phyloP scores from a whole-genome alignment of 2,113 vertebrate genomes.

The Tor tambroides region DNA sequence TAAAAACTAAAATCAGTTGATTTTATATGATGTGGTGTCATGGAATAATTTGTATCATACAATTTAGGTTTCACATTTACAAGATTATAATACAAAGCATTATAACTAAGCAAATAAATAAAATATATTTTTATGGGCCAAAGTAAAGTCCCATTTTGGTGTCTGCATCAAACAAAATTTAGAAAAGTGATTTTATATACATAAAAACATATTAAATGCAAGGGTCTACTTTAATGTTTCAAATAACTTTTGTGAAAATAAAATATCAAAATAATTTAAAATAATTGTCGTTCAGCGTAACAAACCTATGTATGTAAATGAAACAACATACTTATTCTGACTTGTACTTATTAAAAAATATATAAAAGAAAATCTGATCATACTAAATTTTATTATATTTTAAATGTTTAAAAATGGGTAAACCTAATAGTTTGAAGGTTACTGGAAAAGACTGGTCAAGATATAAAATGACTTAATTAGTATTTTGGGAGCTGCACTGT shows the following conservation, averaged over 20 bases:
- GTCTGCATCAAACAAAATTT: too few species aligned
- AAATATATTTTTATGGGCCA: too few species aligned
- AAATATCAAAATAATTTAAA: neutral
- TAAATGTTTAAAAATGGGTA: too few species aligned
- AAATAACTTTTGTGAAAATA: neutral
- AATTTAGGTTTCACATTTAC: neutral
- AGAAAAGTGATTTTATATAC: too few species aligned
- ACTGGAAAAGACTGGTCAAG: neutral
- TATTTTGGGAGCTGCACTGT: too few species aligned
- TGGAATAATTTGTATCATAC: neutral
- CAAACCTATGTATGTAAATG: neutral
- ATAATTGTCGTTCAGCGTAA: neutral
- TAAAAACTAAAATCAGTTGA: neutral
- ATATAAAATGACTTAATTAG: neutral
- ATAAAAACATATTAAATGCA: neutral
- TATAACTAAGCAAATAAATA: too few species aligned
- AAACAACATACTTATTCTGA: neutral
- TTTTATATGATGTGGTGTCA: neutral
- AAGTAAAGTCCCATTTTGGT: too few species aligned
- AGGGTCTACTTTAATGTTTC: neutral
- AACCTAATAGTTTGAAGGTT: too few species aligned
- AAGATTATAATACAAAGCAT: neutral
- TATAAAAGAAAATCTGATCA: neutral
- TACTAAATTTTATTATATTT: neutral
- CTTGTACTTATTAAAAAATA: neutral